A percentile compares a stretch with the other conserved stretches of the same genome.
These are phyloP conservation scores for Coregonus ussuriensis DNA, from an alignment of 2,797 vertebrate genomes.

Conservation along the genomic window DNA sequence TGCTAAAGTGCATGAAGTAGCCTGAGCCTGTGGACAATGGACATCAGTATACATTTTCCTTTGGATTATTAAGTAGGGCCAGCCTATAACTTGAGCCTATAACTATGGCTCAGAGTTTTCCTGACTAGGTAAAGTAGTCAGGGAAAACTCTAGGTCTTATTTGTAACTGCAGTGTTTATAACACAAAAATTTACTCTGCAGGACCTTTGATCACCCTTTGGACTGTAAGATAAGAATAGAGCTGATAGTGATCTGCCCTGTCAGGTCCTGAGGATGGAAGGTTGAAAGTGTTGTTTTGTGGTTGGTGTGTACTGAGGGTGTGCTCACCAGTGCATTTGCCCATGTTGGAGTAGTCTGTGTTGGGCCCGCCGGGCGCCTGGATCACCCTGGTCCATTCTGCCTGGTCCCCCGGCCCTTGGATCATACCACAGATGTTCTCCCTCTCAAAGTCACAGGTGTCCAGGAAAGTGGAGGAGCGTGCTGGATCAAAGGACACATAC, in stretches of 20 bases:
- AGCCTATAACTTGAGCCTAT: background rate
- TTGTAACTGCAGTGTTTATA: background rate
- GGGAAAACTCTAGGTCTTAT: background rate
- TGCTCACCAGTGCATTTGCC: constrained; percentile 84
- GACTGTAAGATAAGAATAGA: background rate
- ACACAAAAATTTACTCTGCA: background rate
- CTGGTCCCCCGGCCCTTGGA: constrained; percentile 79
- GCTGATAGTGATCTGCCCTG: background rate
- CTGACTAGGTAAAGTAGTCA: background rate
- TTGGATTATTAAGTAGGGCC: background rate
- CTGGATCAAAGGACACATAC: constrained; percentile 39
- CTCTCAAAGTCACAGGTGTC: constrained; percentile 90
- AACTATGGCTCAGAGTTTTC: constrained; percentile 42
- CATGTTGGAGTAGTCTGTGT: constrained; percentile 83
- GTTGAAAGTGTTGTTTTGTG: background rate
- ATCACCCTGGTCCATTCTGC: constrained; percentile 78
- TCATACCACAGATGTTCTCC: constrained; percentile 92
- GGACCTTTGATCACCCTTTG: background rate
- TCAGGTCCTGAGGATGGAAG: background rate
- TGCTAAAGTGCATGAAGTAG: constrained; percentile 91
- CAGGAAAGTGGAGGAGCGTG: constrained; percentile 82
- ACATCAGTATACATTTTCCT: background rate
- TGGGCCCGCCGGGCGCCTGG: constrained; percentile 70
- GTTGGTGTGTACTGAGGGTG: background rate
- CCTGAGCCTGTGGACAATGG: constrained; percentile 76